Evolutionary conservation across 2,888 invertebrate species (phyloP).

Genomic region (Rhimphoctona megacephalus): DNA sequence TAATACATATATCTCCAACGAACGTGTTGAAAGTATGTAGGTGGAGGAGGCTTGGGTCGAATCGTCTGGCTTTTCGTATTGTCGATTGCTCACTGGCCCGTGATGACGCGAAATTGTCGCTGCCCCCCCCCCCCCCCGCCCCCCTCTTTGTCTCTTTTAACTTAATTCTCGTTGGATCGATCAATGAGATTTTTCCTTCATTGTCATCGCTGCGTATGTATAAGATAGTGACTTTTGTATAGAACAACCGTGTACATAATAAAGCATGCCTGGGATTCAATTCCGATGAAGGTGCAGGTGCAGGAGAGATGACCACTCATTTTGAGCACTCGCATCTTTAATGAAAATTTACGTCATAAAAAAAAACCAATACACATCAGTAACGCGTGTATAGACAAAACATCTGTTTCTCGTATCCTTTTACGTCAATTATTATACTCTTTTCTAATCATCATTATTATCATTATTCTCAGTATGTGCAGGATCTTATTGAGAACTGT

Average conservation of each 20-base stretch:
- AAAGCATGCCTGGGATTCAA: not conserved
- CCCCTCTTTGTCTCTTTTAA: not conserved
- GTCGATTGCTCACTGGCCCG: slow-evolving; percentile 74
- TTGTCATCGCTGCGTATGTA: not conserved
- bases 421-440: not conserved
- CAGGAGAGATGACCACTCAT: not conserved
- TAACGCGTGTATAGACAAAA: not conserved
- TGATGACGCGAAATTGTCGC: slow-evolving; percentile 70
- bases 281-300: slow-evolving; percentile 8
- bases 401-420: not conserved
- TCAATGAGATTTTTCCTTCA: slow-evolving; percentile 13
- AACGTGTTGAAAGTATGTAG: no score
- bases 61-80: slow-evolving; percentile 74
- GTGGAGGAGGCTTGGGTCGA: slow-evolving; percentile 33
- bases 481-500: not conserved
- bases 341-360: slow-evolving; percentile 3
- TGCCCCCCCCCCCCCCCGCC: not conserved
- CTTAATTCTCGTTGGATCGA: slow-evolving; percentile 37
- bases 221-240: no score
- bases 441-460: not conserved
- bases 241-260: not conserved
- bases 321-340: not conserved
- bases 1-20: not conserved
- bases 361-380: not conserved
- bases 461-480: not conserved